Percentiles rank a stretch among this genome's conserved stretches.
phyloP scores from a whole-genome alignment of 2,113 vertebrate genomes.

The Coregonus clupeaformis region DNA sequence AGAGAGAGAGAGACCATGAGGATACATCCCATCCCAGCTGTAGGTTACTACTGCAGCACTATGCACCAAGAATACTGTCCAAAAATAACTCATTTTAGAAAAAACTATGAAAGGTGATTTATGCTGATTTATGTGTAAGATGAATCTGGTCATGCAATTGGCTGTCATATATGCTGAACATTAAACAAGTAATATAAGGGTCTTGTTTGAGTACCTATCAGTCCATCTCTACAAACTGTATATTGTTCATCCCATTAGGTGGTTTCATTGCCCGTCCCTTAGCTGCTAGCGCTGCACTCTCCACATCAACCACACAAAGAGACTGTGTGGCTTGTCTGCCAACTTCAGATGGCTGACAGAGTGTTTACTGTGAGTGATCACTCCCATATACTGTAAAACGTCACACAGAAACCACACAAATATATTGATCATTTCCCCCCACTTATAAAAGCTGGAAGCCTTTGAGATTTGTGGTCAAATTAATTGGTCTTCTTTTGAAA shows the following conservation, averaged over 20 bases:
- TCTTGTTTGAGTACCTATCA: background rate
- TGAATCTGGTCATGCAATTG: no score
- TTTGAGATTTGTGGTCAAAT: background rate
- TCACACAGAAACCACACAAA: background rate
- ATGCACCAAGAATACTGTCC: constrained; percentile 20
- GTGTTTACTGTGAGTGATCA: background rate
- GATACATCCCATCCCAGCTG: constrained; percentile 8
- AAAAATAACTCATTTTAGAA: background rate
- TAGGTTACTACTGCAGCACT: constrained; percentile 14
- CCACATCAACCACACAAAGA: background rate
- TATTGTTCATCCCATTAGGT: background rate
- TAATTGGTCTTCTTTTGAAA: background rate
- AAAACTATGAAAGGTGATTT: background rate
- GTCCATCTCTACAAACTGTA: background rate
- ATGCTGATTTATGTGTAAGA: no score
- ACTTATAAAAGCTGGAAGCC: background rate
- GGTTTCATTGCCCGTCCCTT: background rate
- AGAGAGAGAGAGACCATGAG: background rate
- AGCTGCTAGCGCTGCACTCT: background rate
- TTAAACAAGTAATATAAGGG: no score
- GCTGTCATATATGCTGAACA: no score
- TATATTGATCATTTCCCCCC: background rate
- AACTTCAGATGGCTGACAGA: background rate
- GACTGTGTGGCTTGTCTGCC: background rate
- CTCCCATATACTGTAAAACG: background rate